These are phyloP conservation scores for Crotalus horridus DNA, from an alignment of 2,113 vertebrate species.

Conservation along the genomic window DNA sequence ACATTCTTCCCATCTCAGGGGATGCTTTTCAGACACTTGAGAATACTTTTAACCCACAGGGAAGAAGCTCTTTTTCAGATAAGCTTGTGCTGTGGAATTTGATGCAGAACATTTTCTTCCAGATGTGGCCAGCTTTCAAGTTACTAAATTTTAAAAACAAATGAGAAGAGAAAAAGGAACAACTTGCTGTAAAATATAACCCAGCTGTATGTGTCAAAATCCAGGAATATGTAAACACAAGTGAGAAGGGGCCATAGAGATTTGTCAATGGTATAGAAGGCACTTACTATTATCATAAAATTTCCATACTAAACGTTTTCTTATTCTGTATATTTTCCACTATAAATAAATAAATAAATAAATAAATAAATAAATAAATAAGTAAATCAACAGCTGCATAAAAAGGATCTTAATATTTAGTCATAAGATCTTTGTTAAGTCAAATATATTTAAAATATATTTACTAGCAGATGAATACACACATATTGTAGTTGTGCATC, in stretches of 20 bases:
- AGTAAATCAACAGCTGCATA: conserved; percentile 59
- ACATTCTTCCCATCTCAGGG: conserved; percentile 44
- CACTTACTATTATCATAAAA: conserved; percentile 50
- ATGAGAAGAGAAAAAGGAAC: conserved; percentile 57
- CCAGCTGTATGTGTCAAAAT: conserved; percentile 67
- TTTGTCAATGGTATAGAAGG: conserved; percentile 34
- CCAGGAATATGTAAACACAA: conserved; percentile 63
- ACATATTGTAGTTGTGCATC: background rate
- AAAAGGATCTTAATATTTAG: conserved; percentile 47
- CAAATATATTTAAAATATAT: conserved; percentile 36
- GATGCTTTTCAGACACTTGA: conserved; percentile 61
- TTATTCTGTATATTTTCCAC: conserved; percentile 66
- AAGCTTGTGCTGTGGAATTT: conserved; percentile 46
- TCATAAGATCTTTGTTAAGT: conserved; percentile 27
- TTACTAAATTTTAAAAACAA: conserved; percentile 48
- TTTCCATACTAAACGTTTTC: conserved; percentile 53
- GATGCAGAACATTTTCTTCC: conserved; percentile 61
- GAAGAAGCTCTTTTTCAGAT: conserved; percentile 36
- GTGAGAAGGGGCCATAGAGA: conserved; percentile 26
- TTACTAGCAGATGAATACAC: conserved; percentile 41
- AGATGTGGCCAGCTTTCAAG: conserved; percentile 60
- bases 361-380: conserved; percentile 59
- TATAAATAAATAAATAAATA: conserved; percentile 59
- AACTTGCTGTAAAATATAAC: conserved; percentile 60
- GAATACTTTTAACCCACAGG: conserved; percentile 54